Evolutionary conservation across 2,888 invertebrate species (phyloP).

Genomic region (Parochlus steinenii): DNA sequence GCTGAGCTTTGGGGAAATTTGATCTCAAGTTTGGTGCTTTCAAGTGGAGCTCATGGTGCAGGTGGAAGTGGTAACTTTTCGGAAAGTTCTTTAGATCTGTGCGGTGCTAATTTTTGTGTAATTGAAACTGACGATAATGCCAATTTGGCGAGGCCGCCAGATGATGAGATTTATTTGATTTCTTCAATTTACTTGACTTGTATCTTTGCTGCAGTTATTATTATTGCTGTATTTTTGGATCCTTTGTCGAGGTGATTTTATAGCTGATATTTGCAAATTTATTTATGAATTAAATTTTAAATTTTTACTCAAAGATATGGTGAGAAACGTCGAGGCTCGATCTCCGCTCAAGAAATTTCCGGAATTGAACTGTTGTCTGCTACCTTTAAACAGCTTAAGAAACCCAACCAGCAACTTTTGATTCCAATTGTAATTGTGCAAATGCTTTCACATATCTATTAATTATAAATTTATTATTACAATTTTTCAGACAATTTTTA

Average conservation of each 20-base stretch:
- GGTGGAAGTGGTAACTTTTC: slow-evolving; percentile 28
- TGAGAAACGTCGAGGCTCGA: slow-evolving; percentile 61
- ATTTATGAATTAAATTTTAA: neutral
- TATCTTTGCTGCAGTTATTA: slow-evolving; percentile 66
- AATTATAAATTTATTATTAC: too few species aligned
- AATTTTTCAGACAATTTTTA: slow-evolving; percentile 90
- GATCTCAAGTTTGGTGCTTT: slow-evolving; percentile 79
- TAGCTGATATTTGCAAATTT: slow-evolving; percentile 6
- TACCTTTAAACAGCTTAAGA: slow-evolving; percentile 77
- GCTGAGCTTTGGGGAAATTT: slow-evolving; percentile 94
- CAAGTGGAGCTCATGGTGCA: slow-evolving; percentile 54
- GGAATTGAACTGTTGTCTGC: slow-evolving; percentile 72
- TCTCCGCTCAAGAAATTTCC: slow-evolving; percentile 53
- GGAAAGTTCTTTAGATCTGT: slow-evolving; percentile 38
- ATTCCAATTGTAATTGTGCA: too few species aligned
- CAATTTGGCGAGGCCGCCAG: slow-evolving; percentile 64
- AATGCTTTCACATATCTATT: too few species aligned
- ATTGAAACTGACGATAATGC: slow-evolving; percentile 52
- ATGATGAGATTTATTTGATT: slow-evolving; percentile 74
- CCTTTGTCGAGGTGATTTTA: slow-evolving; percentile 60
- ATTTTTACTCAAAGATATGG: slow-evolving; percentile 47
- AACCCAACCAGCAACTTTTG: slow-evolving; percentile 80
- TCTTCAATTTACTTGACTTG: slow-evolving; percentile 78
- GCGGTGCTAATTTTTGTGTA: slow-evolving; percentile 73
- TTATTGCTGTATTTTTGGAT: slow-evolving; percentile 78